Percentiles rank a stretch among this genome's conserved stretches.
These are phyloP conservation scores for Himalopsyche tibetana DNA, from an alignment of 2,888 invertebrate genomes.

Conservation along the genomic window DNA sequence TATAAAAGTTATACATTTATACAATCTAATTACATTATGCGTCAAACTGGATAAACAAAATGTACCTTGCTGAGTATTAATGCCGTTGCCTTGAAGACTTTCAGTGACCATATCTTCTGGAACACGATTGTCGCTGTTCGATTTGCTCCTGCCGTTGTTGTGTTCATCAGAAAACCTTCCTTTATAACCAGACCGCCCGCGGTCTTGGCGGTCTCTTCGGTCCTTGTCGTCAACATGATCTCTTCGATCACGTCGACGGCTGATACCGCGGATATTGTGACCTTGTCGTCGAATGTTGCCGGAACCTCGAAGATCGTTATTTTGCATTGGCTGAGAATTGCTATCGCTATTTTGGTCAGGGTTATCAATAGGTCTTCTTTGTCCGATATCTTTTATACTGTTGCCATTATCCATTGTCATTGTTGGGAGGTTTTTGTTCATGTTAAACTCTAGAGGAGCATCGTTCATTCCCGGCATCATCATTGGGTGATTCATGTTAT, in stretches of 20 bases:
- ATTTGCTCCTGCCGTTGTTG: neutral
- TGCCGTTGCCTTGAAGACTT: conserved; percentile 49
- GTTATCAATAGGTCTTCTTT: conserved; percentile 43
- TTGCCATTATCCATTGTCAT: conserved; percentile 68
- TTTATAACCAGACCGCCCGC: conserved; percentile 58
- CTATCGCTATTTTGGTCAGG: conserved; percentile 45
- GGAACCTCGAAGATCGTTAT: conserved; percentile 23
- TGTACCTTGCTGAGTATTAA: conserved; percentile 19
- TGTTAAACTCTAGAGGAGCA: conserved; percentile 79
- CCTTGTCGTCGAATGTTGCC: conserved; percentile 12
- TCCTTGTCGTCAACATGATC: conserved; percentile 59
- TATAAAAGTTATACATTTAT: no score
- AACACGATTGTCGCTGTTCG: conserved; percentile 46
- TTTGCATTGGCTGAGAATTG: conserved; percentile 25
- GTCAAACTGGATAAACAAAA: no score
- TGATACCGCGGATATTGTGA: conserved; percentile 45
- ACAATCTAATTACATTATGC: no score
- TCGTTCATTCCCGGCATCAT: conserved; percentile 75
- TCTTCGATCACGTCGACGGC: conserved; percentile 59
- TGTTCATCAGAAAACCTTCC: conserved; percentile 52
- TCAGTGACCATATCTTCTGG: conserved; percentile 55
- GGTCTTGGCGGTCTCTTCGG: conserved; percentile 57
- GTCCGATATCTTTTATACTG: conserved; percentile 37
- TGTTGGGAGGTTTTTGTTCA: conserved; percentile 78
- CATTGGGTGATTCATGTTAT: conserved; percentile 62